Conservation (phyloP, 2,888 invertebrate species). For the Ophion costatus region DNA sequence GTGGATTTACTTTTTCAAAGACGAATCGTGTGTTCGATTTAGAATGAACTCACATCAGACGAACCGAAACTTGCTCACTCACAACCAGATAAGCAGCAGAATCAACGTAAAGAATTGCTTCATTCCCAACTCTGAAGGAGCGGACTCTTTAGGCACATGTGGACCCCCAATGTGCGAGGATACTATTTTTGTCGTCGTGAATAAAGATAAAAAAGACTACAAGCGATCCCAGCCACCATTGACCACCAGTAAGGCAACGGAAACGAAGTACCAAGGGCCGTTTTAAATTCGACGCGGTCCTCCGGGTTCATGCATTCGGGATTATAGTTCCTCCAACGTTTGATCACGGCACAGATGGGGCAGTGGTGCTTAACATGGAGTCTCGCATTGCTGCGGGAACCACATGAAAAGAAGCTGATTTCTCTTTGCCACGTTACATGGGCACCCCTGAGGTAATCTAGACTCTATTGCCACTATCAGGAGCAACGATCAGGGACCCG, state of each 20-base stretch:
- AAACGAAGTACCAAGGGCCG: slow-evolving; percentile 64
- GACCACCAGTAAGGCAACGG: slow-evolving; percentile 52
- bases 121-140: not conserved
- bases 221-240: slow-evolving; percentile 24
- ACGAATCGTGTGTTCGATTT: not conserved
- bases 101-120: not conserved
- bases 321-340: slow-evolving; percentile 72
- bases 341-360: slow-evolving; percentile 63
- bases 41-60: not conserved
- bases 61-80: not conserved
- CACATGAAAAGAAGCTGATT: slow-evolving; percentile 32
- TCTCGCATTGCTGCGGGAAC: slow-evolving; percentile 4
- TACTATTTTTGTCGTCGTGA: slow-evolving; percentile 14
- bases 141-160: not conserved
- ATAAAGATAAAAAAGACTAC: slow-evolving; percentile 41
- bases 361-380: slow-evolving; percentile 69
- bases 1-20: not conserved
- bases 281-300: slow-evolving; percentile 70
- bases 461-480: slow-evolving; percentile 80
- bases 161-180: not conserved
- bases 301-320: slow-evolving; percentile 73
- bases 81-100: not conserved
- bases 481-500: slow-evolving; percentile 74
- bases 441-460: slow-evolving; percentile 79
- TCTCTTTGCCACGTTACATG: slow-evolving; percentile 34